Percentiles rank a stretch among this genome's conserved stretches.
Conservation (phyloP, 2,888 invertebrate species). For the Corbicula japonica region DNA sequence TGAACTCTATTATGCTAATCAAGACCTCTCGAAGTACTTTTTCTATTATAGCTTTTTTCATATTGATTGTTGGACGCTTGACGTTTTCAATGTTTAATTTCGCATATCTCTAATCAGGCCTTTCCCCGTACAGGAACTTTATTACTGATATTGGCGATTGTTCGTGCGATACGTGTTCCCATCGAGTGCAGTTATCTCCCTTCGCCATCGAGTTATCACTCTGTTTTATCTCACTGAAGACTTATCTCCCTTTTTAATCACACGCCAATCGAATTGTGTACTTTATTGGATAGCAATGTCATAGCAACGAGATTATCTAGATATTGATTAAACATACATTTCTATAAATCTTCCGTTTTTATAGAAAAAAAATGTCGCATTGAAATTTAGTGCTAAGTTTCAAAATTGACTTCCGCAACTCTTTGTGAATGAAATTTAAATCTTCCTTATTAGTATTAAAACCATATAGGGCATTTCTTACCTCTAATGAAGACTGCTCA, state of each 20-base stretch:
- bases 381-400: too few species aligned
- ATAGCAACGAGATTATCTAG: constrained; percentile 56
- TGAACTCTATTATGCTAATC: too few species aligned
- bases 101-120: constrained; percentile 10
- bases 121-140: constrained; percentile 32
- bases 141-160: constrained; percentile 45
- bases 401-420: too few species aligned
- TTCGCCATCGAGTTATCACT: constrained; percentile 44
- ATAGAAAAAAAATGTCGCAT: too few species aligned
- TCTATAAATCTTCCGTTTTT: too few species aligned
- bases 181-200: constrained; percentile 18
- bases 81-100: constrained; percentile 28
- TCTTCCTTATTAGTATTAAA: too few species aligned
- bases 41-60: too few species aligned
- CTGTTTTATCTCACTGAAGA: constrained; percentile 44
- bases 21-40: too few species aligned
- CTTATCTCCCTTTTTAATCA: constrained; percentile 59
- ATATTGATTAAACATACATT: constrained; percentile 49
- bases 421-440: too few species aligned
- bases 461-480: too few species aligned
- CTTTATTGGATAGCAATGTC: constrained; percentile 50
- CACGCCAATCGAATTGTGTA: constrained; percentile 47
- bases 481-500: too few species aligned
- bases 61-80: constrained; percentile 32
- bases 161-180: constrained; percentile 28